Evolutionary conservation across 37 sponge, comb jelly and placozoan genomes (phyloP).

Genomic region (Cliona cf. orientalis): DNA sequence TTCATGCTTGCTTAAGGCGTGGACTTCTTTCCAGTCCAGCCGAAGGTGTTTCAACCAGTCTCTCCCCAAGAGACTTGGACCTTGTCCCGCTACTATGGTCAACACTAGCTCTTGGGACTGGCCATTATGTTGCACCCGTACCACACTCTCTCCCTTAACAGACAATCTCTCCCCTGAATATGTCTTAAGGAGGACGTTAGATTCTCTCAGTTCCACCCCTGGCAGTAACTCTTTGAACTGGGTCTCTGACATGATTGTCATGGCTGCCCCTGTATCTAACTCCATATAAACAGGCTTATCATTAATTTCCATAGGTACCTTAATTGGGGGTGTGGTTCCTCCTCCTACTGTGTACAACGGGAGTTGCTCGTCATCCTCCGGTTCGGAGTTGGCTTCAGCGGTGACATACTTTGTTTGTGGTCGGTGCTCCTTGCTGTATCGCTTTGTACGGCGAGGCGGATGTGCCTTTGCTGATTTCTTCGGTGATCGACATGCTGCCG

Average conservation of each 20-base stretch:
- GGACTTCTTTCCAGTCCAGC: background rate
- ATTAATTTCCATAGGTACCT: slow-evolving; percentile 4
- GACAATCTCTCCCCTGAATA: background rate
- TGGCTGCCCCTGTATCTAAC: background rate
- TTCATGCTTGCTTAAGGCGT: background rate
- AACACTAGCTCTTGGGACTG: background rate
- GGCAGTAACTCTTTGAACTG: background rate
- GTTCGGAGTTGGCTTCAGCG: background rate
- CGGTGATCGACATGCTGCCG: background rate
- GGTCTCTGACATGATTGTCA: slow-evolving; percentile 6
- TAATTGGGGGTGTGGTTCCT: background rate
- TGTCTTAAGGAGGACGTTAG: background rate
- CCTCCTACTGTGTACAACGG: background rate
- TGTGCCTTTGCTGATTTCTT: background rate
- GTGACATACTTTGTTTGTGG: background rate
- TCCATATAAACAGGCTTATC: slow-evolving; percentile 10
- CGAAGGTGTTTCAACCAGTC: background rate
- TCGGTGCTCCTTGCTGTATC: background rate
- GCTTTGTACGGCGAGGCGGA: background rate
- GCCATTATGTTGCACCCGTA: background rate
- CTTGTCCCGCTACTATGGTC: background rate
- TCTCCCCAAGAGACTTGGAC: slow-evolving; percentile 1
- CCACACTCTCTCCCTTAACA: background rate
- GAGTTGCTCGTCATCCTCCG: background rate
- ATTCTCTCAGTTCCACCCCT: background rate